These are phyloP conservation scores for Chroicocephalus ridibundus DNA, from an alignment of 2,113 vertebrate genomes.

Conservation along the genomic window DNA sequence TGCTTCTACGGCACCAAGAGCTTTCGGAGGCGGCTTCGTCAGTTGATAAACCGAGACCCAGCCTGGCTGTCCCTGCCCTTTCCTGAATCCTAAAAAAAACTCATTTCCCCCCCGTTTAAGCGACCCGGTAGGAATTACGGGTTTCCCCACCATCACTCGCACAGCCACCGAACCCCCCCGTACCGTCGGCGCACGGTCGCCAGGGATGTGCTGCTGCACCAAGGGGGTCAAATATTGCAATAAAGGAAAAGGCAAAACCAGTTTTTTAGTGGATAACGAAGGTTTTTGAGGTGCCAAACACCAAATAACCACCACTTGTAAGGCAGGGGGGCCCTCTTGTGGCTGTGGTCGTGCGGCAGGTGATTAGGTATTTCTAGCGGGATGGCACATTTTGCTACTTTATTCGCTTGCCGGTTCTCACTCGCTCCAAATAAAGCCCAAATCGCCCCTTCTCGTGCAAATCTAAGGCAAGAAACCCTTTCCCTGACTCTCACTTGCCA, in stretches of 20 bases:
- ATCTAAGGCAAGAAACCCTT: fast-evolving
- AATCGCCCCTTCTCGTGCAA: neutral
- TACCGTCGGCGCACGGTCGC: fast-evolving
- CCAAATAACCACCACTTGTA: fast-evolving
- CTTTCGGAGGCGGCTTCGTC: neutral
- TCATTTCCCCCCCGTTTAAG: fast-evolving
- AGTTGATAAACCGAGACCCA: neutral
- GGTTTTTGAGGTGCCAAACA: fast-evolving
- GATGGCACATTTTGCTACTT: fast-evolving
- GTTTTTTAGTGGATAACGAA: fast-evolving
- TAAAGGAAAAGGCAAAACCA: fast-evolving
- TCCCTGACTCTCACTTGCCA: fast-evolving
- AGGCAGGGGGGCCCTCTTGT: slow-evolving; percentile 16
- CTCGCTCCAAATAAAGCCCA: neutral
- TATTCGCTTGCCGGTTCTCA: fast-evolving
- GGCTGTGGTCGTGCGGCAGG: fast-evolving
- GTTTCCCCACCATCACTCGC: neutral
- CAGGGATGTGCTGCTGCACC: neutral
- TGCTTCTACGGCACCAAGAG: fast-evolving
- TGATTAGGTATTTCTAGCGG: fast-evolving
- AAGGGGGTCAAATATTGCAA: fast-evolving
- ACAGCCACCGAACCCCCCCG: fast-evolving
- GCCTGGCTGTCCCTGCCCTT: neutral
- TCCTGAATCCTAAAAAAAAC: neutral
- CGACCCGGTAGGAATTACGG: fast-evolving